Evolutionary conservation across 2,797 vertebrate genomes (phyloP).

Genomic region (Pygocentrus nattereri): DNA sequence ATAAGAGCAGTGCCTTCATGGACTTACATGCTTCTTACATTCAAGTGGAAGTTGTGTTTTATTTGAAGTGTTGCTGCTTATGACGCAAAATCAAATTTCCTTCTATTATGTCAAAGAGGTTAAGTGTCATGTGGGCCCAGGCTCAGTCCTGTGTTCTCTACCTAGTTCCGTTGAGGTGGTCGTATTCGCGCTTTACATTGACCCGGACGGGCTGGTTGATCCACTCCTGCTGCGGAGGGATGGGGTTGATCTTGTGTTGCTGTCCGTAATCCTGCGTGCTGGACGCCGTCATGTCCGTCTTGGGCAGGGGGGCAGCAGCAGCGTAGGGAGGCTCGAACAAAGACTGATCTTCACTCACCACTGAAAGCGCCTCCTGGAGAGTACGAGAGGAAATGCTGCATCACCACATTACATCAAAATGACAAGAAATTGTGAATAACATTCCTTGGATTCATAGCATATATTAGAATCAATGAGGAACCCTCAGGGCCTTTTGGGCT

Average conservation of each 20-base stretch:
- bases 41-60: too few species aligned
- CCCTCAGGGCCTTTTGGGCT: too few species aligned
- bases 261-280: constrained; percentile 96
- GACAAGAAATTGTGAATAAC: too few species aligned
- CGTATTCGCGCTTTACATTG: constrained; percentile 96
- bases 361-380: constrained; percentile 96
- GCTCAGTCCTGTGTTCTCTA: constrained; percentile 59
- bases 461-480: too few species aligned
- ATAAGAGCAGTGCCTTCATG: too few species aligned
- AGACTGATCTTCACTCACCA: constrained; percentile 99
- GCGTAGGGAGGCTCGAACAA: constrained; percentile 96
- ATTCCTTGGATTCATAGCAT: too few species aligned
- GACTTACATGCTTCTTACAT: too few species aligned
- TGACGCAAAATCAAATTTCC: too few species aligned
- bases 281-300: constrained; percentile 99
- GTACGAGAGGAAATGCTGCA: constrained; percentile 53
- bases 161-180: constrained; percentile 99
- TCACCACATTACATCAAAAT: neutral
- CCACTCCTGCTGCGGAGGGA: constrained; percentile 98
- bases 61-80: too few species aligned
- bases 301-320: constrained; percentile 91
- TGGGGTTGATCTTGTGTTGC: constrained; percentile 96
- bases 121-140: neutral
- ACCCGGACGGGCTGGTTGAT: constrained; percentile 93
- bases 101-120: neutral